Conservation (phyloP, 2,113 vertebrate genomes). For the Chitala chitala region DNA sequence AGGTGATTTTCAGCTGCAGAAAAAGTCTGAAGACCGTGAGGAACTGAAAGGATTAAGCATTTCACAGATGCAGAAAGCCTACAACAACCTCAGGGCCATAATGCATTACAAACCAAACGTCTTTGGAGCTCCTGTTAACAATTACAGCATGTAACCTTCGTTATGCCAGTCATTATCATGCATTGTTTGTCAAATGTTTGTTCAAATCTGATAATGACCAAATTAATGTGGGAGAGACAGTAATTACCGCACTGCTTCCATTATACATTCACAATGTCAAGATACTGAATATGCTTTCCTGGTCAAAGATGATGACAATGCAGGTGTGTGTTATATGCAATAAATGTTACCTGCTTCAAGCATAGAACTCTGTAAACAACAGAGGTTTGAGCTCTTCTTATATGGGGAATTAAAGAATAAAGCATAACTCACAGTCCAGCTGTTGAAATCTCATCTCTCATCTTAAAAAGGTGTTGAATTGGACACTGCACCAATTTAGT, state of each 20-base stretch:
- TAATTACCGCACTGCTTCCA: neutral
- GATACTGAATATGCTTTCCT: too few relatives aligned
- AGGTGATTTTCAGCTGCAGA: neutral
- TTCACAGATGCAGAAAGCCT: neutral
- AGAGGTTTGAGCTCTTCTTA: too few relatives aligned
- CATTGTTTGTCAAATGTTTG: neutral
- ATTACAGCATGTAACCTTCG: neutral
- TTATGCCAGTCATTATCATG: neutral
- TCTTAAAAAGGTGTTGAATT: too few relatives aligned
- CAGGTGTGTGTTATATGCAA: too few relatives aligned
- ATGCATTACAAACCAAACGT: neutral
- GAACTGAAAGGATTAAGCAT: neutral
- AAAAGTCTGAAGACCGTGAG: neutral
- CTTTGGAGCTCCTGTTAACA: neutral
- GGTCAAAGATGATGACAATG: too few relatives aligned
- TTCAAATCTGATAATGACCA: neutral
- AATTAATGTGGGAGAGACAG: neutral
- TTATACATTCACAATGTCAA: constrained; percentile 1
- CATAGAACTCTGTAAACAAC: too few relatives aligned
- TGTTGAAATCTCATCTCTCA: too few relatives aligned
- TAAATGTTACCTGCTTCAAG: too few relatives aligned
- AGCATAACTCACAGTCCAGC: too few relatives aligned
- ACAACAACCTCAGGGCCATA: neutral
- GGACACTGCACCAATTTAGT: too few relatives aligned
- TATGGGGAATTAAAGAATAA: too few relatives aligned